Percentiles rank a stretch among this genome's conserved stretches.
phyloP scores from a whole-genome alignment of 2,113 vertebrate genomes.

The Mormyrus lacerda region DNA sequence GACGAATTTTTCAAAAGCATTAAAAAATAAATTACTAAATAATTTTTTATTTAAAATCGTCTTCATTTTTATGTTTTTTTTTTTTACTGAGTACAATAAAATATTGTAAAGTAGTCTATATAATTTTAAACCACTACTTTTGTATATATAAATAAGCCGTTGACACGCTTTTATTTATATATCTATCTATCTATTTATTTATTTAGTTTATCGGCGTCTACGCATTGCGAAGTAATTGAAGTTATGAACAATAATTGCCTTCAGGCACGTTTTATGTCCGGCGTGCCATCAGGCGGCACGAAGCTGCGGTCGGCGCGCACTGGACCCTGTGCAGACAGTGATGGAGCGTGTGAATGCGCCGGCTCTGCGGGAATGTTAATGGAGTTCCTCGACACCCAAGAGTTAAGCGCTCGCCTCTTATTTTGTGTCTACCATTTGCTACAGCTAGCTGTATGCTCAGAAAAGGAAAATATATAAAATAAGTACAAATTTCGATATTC shows the following conservation, averaged over 20 bases:
- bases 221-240: background rate
- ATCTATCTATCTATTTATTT: background rate
- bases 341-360: conserved; percentile 30
- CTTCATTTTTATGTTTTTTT: background rate
- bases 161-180: background rate
- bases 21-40: background rate
- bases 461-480: background rate
- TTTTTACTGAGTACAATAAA: background rate
- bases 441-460: background rate
- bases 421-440: background rate
- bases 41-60: background rate
- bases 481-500: background rate
- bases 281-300: background rate
- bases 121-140: background rate
- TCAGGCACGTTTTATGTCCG: background rate
- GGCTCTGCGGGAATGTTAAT: conserved; percentile 32
- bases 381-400: conserved; percentile 13
- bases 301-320: background rate
- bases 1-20: background rate
- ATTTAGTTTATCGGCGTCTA: background rate
- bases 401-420: background rate
- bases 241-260: background rate
- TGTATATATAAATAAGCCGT: background rate
- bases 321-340: background rate
- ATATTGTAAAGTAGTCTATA: background rate